These are phyloP conservation scores for Archips xylosteana DNA, from an alignment of 2,888 invertebrate species.

Conservation along the genomic window DNA sequence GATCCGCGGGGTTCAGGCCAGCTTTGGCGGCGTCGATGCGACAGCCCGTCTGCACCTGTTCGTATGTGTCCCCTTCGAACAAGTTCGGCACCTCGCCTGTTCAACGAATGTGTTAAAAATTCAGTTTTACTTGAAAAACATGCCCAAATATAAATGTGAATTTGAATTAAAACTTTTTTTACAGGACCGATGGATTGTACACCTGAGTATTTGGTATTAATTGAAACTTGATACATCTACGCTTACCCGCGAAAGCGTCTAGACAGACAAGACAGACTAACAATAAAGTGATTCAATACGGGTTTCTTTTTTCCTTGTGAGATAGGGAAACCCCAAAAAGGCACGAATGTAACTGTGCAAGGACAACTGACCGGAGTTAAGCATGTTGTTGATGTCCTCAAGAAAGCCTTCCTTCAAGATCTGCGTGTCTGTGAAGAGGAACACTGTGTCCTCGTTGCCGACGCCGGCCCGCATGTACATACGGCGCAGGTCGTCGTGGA, in stretches of 20 bases:
- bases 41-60: slow-evolving; percentile 91
- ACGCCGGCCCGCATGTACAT: slow-evolving; percentile 93
- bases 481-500: slow-evolving; percentile 94
- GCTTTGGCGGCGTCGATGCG: slow-evolving; percentile 89
- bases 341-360: not conserved
- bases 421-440: slow-evolving; percentile 95
- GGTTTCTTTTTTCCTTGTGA: too few species aligned
- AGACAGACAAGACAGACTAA: too few species aligned
- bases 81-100: slow-evolving; percentile 95
- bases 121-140: not conserved
- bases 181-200: too few species aligned
- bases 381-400: slow-evolving; percentile 96
- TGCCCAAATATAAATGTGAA: too few species aligned
- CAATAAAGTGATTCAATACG: too few species aligned
- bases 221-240: too few species aligned
- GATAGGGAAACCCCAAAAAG: too few species aligned
- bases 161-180: too few species aligned
- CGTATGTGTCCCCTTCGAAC: slow-evolving; percentile 94
- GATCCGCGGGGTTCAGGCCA: slow-evolving; percentile 88
- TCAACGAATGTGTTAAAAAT: not conserved
- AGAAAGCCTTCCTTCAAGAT: slow-evolving; percentile 96
- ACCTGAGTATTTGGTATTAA: too few species aligned
- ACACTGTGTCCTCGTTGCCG: slow-evolving; percentile 90
- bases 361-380: slow-evolving; percentile 90
- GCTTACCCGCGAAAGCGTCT: too few species aligned